These are phyloP conservation scores for Diogma glabrata DNA, from an alignment of 2,888 invertebrate genomes.

Conservation along the genomic window DNA sequence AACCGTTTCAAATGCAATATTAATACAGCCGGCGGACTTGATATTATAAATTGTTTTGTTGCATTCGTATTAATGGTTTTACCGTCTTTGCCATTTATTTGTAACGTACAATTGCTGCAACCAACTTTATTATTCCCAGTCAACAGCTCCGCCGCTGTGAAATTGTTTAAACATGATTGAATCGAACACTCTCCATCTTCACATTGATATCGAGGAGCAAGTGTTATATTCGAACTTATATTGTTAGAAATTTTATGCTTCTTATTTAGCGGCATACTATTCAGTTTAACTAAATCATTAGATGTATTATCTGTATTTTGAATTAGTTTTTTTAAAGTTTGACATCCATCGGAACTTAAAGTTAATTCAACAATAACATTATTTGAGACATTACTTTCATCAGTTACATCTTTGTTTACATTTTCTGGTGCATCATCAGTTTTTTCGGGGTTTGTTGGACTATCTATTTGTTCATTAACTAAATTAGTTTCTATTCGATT, in stretches of 20 bases:
- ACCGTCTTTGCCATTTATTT: conserved; percentile 42
- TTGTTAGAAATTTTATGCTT: conserved; percentile 13
- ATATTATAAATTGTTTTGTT: conserved; percentile 75
- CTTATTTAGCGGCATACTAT: conserved; percentile 14
- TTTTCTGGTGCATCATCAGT: conserved; percentile 45
- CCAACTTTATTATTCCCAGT: conserved; percentile 87
- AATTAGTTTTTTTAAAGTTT: conserved; percentile 8
- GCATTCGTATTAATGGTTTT: conserved; percentile 71
- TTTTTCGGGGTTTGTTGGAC: conserved; percentile 37
- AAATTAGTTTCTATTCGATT: too few species aligned
- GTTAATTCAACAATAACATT: conserved; percentile 29
- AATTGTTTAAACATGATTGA: conserved; percentile 82
- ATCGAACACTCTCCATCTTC: conserved; percentile 74
- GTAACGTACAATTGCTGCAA: conserved; percentile 73
- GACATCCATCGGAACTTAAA: conserved; percentile 22
- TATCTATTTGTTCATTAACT: too few species aligned
- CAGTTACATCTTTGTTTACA: conserved; percentile 43
- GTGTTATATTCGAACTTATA: conserved; percentile 37
- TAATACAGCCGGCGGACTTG: conserved; percentile 83
- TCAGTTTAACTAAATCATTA: conserved; percentile 18
- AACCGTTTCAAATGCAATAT: conserved; percentile 94
- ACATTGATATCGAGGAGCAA: conserved; percentile 53
- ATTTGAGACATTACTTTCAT: conserved; percentile 36
- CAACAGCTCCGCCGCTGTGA: conserved; percentile 81
- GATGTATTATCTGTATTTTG: neutral